phyloP scores from a whole-genome alignment of 2,797 vertebrate genomes.

The Cryptoprocta ferox region DNA sequence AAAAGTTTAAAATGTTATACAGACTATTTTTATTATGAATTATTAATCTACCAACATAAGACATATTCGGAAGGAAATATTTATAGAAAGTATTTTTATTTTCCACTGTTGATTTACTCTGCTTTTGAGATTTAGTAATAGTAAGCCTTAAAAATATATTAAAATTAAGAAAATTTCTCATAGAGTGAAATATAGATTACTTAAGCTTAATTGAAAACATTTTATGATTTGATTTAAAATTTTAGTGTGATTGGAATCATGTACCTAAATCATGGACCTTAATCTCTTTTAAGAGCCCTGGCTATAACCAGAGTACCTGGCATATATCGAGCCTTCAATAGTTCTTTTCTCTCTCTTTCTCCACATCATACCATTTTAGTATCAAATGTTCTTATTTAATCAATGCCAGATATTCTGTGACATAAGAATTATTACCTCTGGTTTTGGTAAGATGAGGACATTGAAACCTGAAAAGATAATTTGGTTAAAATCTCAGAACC shows the following conservation, averaged over 20 bases:
- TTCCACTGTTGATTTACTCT: constrained; percentile 54
- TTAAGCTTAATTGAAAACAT: constrained; percentile 60
- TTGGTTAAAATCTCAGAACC: constrained; percentile 20
- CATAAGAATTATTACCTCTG: background rate
- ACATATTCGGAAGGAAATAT: constrained; percentile 46
- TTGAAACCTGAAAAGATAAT: constrained; percentile 5
- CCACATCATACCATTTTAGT: background rate
- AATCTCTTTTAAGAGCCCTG: background rate
- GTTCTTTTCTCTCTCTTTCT: constrained; percentile 29
- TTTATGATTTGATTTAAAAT: constrained; percentile 42
- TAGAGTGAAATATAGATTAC: constrained; percentile 30
- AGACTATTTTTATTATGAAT: constrained; percentile 54
- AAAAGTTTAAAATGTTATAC: constrained; percentile 29
- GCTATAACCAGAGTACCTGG: background rate
- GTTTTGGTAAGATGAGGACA: background rate
- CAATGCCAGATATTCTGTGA: constrained; percentile 14
- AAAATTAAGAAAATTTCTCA: constrained; percentile 38
- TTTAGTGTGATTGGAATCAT: background rate
- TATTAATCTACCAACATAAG: constrained; percentile 39
- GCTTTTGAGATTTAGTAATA: constrained; percentile 59
- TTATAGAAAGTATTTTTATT: constrained; percentile 61
- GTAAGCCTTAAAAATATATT: constrained; percentile 29
- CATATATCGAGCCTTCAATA: background rate
- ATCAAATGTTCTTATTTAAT: constrained; percentile 7
- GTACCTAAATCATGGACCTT: background rate